Evolutionary conservation across 2,888 invertebrate genomes (phyloP).

Genomic region (Andrena fulva): DNA sequence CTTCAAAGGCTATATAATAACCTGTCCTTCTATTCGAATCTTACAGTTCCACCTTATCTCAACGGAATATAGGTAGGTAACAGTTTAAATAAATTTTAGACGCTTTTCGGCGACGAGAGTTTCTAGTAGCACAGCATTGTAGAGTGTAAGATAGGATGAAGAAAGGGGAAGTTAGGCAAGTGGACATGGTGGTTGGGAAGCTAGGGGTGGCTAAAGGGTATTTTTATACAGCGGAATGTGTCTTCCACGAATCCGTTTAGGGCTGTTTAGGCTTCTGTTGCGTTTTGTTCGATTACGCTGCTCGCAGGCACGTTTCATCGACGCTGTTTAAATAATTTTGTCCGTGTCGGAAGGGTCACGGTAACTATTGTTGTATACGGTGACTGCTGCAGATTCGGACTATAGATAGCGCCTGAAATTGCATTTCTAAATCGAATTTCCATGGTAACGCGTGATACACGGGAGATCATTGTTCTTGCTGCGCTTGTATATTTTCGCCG

Average conservation of each 20-base stretch:
- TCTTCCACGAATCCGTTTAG: constrained; percentile 80
- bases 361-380: constrained; percentile 21
- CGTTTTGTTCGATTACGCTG: constrained; percentile 74
- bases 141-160: not conserved
- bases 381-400: constrained; percentile 65
- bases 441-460: constrained; percentile 18
- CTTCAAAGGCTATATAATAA: too few relatives aligned
- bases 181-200: not conserved
- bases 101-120: too few relatives aligned
- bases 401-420: constrained; percentile 62
- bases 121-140: too few relatives aligned
- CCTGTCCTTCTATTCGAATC: too few relatives aligned
- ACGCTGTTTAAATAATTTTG: constrained; percentile 13
- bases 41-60: too few relatives aligned
- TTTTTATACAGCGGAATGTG: constrained; percentile 78
- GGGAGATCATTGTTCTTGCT: constrained; percentile 40
- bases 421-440: constrained; percentile 53
- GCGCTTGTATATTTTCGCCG: constrained; percentile 32
- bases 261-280: constrained; percentile 72
- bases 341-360: constrained; percentile 12
- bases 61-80: too few relatives aligned
- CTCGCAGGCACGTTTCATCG: constrained; percentile 18
- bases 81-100: too few relatives aligned
- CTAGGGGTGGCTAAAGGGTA: constrained; percentile 61
- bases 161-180: not conserved